Percentiles rank a stretch among this genome's conserved stretches.
Evolutionary conservation across 2,888 invertebrate genomes (phyloP).

Genomic region (Acrocyrtus sp.): DNA sequence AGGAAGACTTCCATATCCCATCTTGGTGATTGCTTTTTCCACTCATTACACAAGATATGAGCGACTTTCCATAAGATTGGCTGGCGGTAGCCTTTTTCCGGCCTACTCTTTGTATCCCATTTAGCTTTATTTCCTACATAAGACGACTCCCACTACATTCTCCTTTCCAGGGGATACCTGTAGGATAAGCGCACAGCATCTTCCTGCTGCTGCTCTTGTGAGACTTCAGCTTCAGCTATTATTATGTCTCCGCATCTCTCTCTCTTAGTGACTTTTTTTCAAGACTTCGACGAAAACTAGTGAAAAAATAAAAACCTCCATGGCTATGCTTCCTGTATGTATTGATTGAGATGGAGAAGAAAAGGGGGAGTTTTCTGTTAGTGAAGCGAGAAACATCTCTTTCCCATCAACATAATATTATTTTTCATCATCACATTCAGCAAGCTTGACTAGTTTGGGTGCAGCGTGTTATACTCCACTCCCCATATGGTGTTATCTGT

Average conservation of each 20-base stretch:
- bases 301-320: no score
- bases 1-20: conserved; percentile 30
- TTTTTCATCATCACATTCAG: conserved; percentile 40
- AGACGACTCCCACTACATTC: neutral
- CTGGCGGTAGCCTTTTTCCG: neutral
- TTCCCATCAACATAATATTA: conserved; percentile 40
- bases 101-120: neutral
- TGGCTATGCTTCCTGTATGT: no score
- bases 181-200: neutral
- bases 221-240: no score
- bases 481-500: no score
- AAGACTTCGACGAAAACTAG: no score
- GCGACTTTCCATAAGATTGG: conserved; percentile 27
- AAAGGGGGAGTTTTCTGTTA: conserved; percentile 19
- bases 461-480: no score
- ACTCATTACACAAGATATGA: conserved; percentile 55
- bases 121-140: neutral
- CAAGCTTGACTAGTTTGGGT: conserved; percentile 18
- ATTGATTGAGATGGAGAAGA: conserved; percentile 34
- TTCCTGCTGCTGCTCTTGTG: neutral
- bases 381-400: conserved; percentile 30
- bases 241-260: neutral
- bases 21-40: conserved; percentile 60
- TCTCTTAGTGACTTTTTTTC: neutral
- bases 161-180: neutral